Conservation (phyloP, 1,140 invertebrate species). For the Oryctes rhinoceros region DNA sequence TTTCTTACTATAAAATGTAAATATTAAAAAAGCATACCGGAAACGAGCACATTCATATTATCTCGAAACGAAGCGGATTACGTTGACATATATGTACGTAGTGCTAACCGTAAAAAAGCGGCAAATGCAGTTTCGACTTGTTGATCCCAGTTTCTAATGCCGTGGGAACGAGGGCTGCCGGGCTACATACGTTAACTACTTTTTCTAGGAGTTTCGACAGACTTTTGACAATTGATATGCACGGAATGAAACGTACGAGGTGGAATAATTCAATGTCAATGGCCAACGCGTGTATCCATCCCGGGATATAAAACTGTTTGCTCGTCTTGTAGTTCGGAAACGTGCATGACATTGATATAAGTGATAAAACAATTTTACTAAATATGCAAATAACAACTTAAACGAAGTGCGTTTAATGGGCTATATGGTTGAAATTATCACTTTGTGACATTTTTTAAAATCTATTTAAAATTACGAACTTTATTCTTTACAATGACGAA, state of each 20-base stretch:
- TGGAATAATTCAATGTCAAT: slow-evolving; percentile 14
- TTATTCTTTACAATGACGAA: too few relatives aligned
- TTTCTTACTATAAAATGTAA: too few relatives aligned
- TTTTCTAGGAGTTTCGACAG: slow-evolving; percentile 24
- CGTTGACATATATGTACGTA: not conserved
- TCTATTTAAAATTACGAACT: too few relatives aligned
- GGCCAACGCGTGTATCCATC: not conserved
- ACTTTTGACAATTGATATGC: slow-evolving; percentile 36
- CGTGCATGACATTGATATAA: not conserved
- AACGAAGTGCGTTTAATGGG: too few relatives aligned
- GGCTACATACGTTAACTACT: not conserved
- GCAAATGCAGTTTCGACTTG: slow-evolving; percentile 19
- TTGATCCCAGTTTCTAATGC: not conserved
- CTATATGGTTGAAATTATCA: too few relatives aligned
- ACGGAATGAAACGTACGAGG: not conserved
- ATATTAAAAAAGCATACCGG: too few relatives aligned
- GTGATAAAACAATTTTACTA: not conserved
- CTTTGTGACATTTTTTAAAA: too few relatives aligned
- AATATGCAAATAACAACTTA: not conserved
- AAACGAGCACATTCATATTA: too few relatives aligned
- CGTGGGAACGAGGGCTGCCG: slow-evolving; percentile 15
- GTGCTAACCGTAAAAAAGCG: not conserved
- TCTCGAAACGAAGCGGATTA: not conserved
- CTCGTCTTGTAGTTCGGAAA: not conserved
- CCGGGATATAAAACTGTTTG: not conserved